Conservation (phyloP, 2,797 vertebrate species). For the Lophius americanus region DNA sequence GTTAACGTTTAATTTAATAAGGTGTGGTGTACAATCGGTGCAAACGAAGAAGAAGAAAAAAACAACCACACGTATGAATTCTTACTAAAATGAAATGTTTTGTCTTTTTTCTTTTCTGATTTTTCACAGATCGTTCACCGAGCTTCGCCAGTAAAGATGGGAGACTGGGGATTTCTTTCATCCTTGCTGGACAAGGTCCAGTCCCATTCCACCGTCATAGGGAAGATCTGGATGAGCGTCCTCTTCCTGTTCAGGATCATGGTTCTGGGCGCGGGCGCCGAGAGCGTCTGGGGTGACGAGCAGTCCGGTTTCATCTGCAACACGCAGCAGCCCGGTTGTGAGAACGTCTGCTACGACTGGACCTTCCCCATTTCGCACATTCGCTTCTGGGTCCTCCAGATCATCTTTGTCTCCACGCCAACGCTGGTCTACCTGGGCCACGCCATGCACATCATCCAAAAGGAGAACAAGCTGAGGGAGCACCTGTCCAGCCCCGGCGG, state of each 20-base stretch:
- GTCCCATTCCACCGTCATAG: conserved; percentile 92
- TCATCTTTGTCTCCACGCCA: conserved; percentile 88
- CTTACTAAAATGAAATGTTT: neutral
- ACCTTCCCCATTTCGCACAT: conserved; percentile 97
- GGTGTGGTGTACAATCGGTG: neutral
- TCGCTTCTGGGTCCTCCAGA: conserved; percentile 97
- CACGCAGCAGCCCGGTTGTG: conserved; percentile 93
- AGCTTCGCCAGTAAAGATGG: conserved; percentile 80
- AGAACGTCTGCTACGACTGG: conserved; percentile 94
- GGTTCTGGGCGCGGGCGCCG: conserved; percentile 91
- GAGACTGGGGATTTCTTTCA: conserved; percentile 93
- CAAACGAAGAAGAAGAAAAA: neutral
- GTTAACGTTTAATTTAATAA: conserved; percentile 36
- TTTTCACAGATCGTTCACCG: conserved; percentile 43
- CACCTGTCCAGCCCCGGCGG: conserved; percentile 58
- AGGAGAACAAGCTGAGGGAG: conserved; percentile 89
- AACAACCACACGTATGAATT: neutral
- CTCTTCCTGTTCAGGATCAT: conserved; percentile 97
- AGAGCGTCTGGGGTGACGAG: conserved; percentile 95
- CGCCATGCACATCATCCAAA: conserved; percentile 83
- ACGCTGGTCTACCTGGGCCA: conserved; percentile 84
- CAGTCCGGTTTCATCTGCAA: conserved; percentile 93
- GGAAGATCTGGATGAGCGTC: conserved; percentile 97
- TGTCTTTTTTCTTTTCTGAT: neutral
- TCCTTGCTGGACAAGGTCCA: conserved; percentile 92